Conservation (phyloP, 2,888 invertebrate genomes). For the Salpingus planirostris region DNA sequence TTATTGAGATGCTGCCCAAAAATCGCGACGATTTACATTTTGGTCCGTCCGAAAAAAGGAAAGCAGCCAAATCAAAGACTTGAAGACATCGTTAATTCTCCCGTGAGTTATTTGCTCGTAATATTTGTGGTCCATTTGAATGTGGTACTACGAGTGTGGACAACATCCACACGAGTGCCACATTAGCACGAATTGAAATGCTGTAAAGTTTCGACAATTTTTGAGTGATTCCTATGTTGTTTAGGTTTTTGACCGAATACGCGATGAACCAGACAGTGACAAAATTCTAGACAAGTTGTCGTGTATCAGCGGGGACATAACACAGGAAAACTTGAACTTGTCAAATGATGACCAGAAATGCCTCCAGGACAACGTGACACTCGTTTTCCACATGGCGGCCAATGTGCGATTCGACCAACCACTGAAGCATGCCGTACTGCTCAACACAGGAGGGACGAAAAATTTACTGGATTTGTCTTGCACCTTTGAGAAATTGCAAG, state of each 20-base stretch:
- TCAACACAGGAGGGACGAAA: conserved; percentile 49
- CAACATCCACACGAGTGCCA: no score
- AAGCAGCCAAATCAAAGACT: no score
- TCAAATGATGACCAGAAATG: conserved; percentile 40
- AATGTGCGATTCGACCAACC: conserved; percentile 62
- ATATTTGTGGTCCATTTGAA: no score
- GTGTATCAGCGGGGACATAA: conserved; percentile 47
- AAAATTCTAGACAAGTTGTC: conserved; percentile 45
- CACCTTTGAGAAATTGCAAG: conserved; percentile 32
- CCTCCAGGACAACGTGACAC: conserved; percentile 47
- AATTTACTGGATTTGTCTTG: conserved; percentile 31
- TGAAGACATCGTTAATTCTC: no score
- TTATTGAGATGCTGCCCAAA: no score
- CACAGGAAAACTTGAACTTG: conserved; percentile 40
- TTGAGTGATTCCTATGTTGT: no score
- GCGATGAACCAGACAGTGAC: conserved; percentile 23
- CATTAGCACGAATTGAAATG: no score
- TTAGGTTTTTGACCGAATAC: conserved; percentile 35
- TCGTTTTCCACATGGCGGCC: conserved; percentile 65
- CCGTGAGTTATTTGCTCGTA: no score
- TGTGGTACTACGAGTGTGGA: no score
- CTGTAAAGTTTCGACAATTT: no score
- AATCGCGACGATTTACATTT: no score
- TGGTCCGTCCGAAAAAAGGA: no score
- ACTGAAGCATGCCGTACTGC: conserved; percentile 51